Conservation (phyloP, 2,888 invertebrate species). For the Ceramica pisi region DNA sequence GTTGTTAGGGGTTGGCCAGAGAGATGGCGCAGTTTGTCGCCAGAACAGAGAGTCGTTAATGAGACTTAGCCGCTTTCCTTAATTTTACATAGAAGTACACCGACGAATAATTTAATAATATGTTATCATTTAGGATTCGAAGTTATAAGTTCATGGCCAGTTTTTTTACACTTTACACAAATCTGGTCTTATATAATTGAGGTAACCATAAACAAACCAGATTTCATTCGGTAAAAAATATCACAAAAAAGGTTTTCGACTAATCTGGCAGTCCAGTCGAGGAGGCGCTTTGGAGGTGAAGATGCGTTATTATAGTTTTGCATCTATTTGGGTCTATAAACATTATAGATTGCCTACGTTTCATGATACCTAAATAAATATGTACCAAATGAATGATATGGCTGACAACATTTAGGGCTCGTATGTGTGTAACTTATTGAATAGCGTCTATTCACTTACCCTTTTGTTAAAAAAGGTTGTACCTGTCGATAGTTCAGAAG, state of each 20-base stretch:
- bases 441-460: not conserved
- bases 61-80: not conserved
- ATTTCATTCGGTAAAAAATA: not conserved
- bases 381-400: not conserved
- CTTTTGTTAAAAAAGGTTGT: slow-evolving; percentile 14
- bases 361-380: not conserved
- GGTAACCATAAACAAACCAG: not conserved
- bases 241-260: not conserved
- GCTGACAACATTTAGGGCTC: not conserved
- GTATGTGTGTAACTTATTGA: not conserved
- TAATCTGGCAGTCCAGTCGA: not conserved
- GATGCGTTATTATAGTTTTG: not conserved
- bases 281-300: slow-evolving; percentile 1
- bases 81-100: not conserved
- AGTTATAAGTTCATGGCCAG: not conserved
- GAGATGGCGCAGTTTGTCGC: not conserved
- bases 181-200: not conserved
- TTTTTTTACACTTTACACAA: not conserved
- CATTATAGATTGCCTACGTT: not conserved
- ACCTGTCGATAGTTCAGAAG: not conserved
- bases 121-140: not conserved
- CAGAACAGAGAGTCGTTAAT: not conserved
- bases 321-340: not conserved
- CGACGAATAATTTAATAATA: not conserved
- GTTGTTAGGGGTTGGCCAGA: not conserved